A percentile compares a stretch with the other conserved stretches of the same genome.
These are phyloP conservation scores for Sylvietta virens DNA, from an alignment of 2,113 vertebrate genomes.

Conservation along the genomic window DNA sequence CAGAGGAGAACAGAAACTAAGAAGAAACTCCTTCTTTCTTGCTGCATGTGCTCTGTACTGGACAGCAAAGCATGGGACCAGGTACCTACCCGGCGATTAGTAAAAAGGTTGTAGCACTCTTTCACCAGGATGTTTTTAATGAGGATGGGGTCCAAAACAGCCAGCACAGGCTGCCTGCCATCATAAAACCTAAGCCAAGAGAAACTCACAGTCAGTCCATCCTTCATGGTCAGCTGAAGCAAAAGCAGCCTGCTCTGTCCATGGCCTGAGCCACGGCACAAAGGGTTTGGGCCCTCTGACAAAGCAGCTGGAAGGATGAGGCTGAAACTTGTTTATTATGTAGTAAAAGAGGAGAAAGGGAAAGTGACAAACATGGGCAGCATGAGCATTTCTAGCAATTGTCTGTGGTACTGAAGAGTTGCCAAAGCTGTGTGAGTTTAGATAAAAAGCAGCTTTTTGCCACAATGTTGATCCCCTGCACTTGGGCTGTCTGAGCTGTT, in stretches of 20 bases:
- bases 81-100: conserved; percentile 72
- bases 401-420: background rate
- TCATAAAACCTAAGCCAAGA: conserved; percentile 72
- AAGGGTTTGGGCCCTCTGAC: background rate
- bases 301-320: background rate
- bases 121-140: conserved; percentile 78
- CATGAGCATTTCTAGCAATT: background rate
- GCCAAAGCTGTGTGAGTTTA: background rate
- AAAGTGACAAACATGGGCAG: background rate
- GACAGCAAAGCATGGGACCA: fast-evolving
- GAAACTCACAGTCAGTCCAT: background rate
- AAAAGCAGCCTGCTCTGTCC: background rate
- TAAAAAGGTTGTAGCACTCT: conserved; percentile 75
- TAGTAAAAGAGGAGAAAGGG: background rate
- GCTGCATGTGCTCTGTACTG: background rate
- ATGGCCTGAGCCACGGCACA: background rate
- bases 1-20: background rate
- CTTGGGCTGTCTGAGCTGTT: background rate
- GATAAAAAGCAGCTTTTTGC: background rate
- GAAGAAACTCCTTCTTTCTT: background rate
- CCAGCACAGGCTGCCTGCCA: conserved; percentile 66
- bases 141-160: conserved; percentile 69
- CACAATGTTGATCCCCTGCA: background rate
- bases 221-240: fast-evolving
- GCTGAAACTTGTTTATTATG: background rate